Conservation (phyloP, 1,140 invertebrate genomes). For the Yoshiicerus persimilis region DNA sequence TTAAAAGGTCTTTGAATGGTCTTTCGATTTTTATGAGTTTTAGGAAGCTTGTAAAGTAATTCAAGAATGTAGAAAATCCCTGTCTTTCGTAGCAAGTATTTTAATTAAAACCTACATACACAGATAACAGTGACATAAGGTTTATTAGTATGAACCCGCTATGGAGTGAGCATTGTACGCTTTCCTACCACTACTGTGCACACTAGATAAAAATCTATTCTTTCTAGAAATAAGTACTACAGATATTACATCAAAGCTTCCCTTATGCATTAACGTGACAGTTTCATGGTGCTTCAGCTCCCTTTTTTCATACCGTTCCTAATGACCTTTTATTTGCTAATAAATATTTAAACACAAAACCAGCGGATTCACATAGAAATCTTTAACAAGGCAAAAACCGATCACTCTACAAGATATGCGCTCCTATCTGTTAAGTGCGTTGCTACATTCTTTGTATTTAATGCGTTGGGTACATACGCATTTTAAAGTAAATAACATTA, state of each 20-base stretch:
- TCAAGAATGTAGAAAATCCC: neutral
- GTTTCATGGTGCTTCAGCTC: neutral
- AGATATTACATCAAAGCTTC: neutral
- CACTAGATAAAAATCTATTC: neutral
- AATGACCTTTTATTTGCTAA: neutral
- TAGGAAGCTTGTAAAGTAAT: conserved; percentile 5
- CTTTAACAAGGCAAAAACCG: neutral
- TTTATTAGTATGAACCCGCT: neutral
- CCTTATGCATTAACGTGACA: neutral
- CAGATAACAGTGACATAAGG: neutral
- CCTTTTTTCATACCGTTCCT: neutral
- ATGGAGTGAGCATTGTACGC: too few relatives aligned
- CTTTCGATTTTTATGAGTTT: neutral
- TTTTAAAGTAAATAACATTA: neutral
- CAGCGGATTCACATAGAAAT: neutral
- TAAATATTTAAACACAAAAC: neutral
- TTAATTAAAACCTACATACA: neutral
- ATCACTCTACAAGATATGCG: neutral
- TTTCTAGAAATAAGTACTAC: neutral
- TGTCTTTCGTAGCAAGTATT: neutral
- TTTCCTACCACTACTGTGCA: neutral
- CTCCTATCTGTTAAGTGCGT: neutral
- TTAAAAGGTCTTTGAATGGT: conserved; percentile 16
- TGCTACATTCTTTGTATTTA: neutral
- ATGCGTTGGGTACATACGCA: too few relatives aligned